phyloP scores from a whole-genome alignment of 2,888 invertebrate genomes.

The Cheiracanthium punctorium region DNA sequence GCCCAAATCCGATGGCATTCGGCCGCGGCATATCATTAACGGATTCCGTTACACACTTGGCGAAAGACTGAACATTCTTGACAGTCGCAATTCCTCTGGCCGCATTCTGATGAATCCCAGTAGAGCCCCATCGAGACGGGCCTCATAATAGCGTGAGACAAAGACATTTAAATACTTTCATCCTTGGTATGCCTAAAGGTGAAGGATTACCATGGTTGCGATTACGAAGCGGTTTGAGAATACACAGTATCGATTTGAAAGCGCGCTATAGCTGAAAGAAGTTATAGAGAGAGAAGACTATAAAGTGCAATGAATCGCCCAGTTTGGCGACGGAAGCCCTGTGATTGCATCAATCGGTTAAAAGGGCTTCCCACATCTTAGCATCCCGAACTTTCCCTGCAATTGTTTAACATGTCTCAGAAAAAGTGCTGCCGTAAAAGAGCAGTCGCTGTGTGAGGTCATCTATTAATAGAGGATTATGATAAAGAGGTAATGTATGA shows the following conservation, averaged over 20 bases:
- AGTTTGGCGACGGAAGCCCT: conserved; percentile 23
- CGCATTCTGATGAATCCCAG: conserved; percentile 46
- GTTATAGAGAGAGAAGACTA: not conserved
- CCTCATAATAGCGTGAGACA: conserved; percentile 56
- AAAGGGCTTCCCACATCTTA: too few species aligned
- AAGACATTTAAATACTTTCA: conserved; percentile 62
- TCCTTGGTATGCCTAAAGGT: conserved; percentile 44
- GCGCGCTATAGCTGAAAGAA: conserved; percentile 30
- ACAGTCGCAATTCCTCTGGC: conserved; percentile 38
- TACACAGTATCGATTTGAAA: conserved; percentile 51
- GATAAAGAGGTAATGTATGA: too few species aligned
- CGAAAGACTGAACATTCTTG: conserved; percentile 36
- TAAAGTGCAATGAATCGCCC: conserved; percentile 36
- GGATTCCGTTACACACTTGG: conserved; percentile 44
- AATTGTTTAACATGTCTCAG: too few species aligned
- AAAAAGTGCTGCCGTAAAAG: too few species aligned
- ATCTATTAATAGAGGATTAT: too few species aligned
- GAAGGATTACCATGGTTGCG: conserved; percentile 48
- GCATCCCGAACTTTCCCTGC: too few species aligned
- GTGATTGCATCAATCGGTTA: too few species aligned
- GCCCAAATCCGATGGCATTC: not conserved
- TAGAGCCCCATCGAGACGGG: conserved; percentile 37
- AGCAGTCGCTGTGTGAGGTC: too few species aligned
- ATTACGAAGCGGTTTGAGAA: conserved; percentile 38
- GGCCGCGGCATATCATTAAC: conserved; percentile 30